phyloP scores from a whole-genome alignment of 2,888 invertebrate species.

The Deilephila porcellus region DNA sequence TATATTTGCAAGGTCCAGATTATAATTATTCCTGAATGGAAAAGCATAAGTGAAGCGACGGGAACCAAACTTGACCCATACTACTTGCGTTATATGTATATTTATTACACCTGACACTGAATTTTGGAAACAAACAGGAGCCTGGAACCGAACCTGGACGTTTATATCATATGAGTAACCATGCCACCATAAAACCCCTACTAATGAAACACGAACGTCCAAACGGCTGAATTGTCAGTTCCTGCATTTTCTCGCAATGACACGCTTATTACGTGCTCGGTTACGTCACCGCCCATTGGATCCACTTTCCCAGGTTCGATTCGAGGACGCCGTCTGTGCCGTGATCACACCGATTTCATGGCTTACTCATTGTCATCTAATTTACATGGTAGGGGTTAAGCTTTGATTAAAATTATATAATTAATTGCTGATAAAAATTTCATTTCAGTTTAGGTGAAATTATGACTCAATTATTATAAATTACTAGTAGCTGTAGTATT shows the following conservation, averaged over 20 bases:
- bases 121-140: too few relatives aligned
- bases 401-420: neutral
- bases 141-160: neutral
- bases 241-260: slow-evolving; percentile 10
- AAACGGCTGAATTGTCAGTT: neutral
- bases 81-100: too few relatives aligned
- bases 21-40: too few relatives aligned
- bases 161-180: neutral
- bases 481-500: too few relatives aligned
- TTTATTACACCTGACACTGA: too few relatives aligned
- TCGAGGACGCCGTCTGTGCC: slow-evolving; percentile 48
- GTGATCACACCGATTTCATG: slow-evolving; percentile 12
- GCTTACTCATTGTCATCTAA: neutral
- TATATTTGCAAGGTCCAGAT: too few relatives aligned
- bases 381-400: neutral
- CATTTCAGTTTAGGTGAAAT: too few relatives aligned
- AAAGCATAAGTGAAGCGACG: too few relatives aligned
- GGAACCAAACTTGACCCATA: too few relatives aligned
- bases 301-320: slow-evolving; percentile 51
- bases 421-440: too few relatives aligned
- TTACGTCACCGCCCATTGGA: slow-evolving; percentile 52
- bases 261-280: slow-evolving; percentile 15
- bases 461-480: too few relatives aligned
- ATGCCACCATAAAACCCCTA: neutral
- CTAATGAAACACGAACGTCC: neutral